Evolutionary conservation across 2,113 vertebrate genomes (phyloP).

Genomic region (Hyperoodon ampullatus): DNA sequence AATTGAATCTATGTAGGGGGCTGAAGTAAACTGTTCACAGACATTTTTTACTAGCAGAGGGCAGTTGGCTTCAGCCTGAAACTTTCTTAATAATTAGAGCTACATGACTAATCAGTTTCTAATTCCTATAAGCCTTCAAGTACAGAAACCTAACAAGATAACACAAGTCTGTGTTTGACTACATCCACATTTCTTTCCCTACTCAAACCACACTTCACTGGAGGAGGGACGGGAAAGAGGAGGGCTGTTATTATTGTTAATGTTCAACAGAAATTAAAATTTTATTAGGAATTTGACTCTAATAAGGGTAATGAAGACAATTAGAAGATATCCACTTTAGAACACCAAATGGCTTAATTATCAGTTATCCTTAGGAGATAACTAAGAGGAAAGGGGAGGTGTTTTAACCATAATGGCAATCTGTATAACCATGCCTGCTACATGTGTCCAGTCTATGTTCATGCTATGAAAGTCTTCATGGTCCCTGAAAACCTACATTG

Average conservation of each 20-base stretch:
- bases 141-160: not conserved
- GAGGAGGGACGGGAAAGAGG: accelerated
- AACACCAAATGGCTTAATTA: not conserved
- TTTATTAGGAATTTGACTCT: not conserved
- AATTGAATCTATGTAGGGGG: not conserved
- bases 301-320: not conserved
- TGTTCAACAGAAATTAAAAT: not conserved
- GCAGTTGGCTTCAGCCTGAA: not conserved
- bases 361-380: not conserved
- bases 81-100: not conserved
- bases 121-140: not conserved
- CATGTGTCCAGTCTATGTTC: accelerated
- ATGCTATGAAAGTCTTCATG: accelerated
- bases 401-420: too few species aligned
- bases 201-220: not conserved
- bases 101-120: too few species aligned
- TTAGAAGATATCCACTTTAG: not conserved
- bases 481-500: not conserved
- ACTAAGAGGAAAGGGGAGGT: not conserved
- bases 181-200: not conserved
- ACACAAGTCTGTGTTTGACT: not conserved
- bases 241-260: not conserved
- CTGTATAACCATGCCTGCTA: not conserved
- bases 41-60: not conserved
- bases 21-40: not conserved